phyloP scores from a whole-genome alignment of 1,140 invertebrate genomes.

The Ylistrum balloti region DNA sequence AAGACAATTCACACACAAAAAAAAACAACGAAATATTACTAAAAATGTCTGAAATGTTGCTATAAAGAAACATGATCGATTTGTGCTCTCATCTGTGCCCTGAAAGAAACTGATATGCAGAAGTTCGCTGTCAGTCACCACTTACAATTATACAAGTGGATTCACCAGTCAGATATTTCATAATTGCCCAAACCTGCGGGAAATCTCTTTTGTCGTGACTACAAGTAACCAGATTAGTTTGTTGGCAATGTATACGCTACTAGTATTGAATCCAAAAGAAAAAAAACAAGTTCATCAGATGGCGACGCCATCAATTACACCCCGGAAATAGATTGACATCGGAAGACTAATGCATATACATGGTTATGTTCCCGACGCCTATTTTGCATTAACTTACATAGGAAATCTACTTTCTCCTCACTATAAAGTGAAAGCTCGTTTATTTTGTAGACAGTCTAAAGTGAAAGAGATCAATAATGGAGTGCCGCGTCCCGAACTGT shows the following conservation, averaged over 20 bases:
- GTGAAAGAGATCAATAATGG: background rate
- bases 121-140: too few relatives aligned
- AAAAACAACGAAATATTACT: too few relatives aligned
- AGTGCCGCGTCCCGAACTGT: background rate
- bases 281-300: background rate
- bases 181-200: too few relatives aligned
- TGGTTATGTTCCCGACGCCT: background rate
- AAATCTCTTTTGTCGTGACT: background rate
- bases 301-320: background rate
- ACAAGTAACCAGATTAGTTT: background rate
- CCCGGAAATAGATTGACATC: background rate
- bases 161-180: too few relatives aligned
- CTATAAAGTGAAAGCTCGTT: background rate
- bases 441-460: background rate
- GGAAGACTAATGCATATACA: background rate
- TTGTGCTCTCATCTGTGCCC: too few relatives aligned
- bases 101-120: too few relatives aligned
- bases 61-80: too few relatives aligned
- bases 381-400: background rate
- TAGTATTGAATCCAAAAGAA: background rate
- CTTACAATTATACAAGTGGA: too few relatives aligned
- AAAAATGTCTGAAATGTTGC: too few relatives aligned
- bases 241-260: background rate
- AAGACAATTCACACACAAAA: too few relatives aligned
- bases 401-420: conserved; percentile 1